Percentiles rank a stretch among this genome's conserved stretches.
These are phyloP conservation scores for Patiria miniata DNA, from an alignment of 35 echinoderm and acorn worm genomes.

Conservation along the genomic window DNA sequence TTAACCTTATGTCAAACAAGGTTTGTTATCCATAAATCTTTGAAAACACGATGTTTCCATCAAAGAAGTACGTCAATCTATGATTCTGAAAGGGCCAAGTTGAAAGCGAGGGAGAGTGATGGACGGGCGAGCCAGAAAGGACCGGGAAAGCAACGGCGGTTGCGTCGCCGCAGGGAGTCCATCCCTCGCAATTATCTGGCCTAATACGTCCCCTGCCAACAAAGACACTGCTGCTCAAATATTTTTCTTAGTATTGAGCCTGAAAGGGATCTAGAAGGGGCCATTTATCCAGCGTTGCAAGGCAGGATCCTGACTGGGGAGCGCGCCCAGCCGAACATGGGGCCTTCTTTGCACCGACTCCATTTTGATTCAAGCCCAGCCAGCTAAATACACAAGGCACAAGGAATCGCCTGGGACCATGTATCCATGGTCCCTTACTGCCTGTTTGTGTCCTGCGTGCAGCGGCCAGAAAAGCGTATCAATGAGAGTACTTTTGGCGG, in stretches of 20 bases:
- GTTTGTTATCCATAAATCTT: slow-evolving; percentile 81
- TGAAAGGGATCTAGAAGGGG: slow-evolving; percentile 66
- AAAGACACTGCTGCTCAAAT: slow-evolving; percentile 84
- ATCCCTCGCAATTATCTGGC: slow-evolving; percentile 69
- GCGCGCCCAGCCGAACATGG: slow-evolving; percentile 18
- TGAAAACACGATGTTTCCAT: slow-evolving; percentile 69
- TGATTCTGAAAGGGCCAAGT: slow-evolving; percentile 28
- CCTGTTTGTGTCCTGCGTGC: neutral
- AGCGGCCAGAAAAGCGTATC: slow-evolving; percentile 19
- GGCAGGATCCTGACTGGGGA: neutral
- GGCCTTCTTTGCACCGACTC: slow-evolving; percentile 15
- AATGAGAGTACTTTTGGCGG: neutral
- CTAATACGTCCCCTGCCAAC: slow-evolving; percentile 69
- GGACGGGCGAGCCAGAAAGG: slow-evolving; percentile 52
- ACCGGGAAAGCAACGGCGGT: slow-evolving; percentile 28
- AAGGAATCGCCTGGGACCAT: slow-evolving; percentile 49
- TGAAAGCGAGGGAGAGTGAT: slow-evolving; percentile 36
- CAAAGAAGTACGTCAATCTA: slow-evolving; percentile 78
- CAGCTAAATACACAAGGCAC: slow-evolving; percentile 70
- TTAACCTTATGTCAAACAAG: slow-evolving; percentile 86
- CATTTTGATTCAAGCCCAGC: slow-evolving; percentile 22
- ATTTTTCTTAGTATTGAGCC: slow-evolving; percentile 83
- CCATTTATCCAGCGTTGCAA: slow-evolving; percentile 44
- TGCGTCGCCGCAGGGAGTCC: slow-evolving; percentile 54
- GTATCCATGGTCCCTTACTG: slow-evolving; percentile 41